Evolutionary conservation across 2,113 vertebrate species (phyloP).

Genomic region (Spizaetus ornatus): DNA sequence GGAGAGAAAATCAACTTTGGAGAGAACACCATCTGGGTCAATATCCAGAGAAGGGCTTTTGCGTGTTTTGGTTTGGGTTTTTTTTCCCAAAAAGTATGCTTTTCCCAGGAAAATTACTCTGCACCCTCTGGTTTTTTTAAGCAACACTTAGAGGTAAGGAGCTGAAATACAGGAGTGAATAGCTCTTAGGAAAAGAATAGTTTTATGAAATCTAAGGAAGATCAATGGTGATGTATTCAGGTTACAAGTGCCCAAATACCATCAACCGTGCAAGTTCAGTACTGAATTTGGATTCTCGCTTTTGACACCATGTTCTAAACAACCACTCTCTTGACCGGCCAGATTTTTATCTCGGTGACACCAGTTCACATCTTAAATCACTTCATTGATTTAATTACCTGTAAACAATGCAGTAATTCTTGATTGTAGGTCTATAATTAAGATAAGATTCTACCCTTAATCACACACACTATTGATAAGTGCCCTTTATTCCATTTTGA

Average conservation of each 20-base stretch:
- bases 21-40: not conserved
- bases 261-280: not conserved
- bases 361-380: conserved; percentile 20
- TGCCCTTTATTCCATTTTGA: not conserved
- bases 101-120: not conserved
- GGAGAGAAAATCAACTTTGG: not conserved
- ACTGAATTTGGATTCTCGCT: not conserved
- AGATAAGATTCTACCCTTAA: conserved; percentile 39
- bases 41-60: not conserved
- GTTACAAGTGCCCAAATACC: not conserved
- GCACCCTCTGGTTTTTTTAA: not conserved
- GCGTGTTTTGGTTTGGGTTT: not conserved
- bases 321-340: not conserved
- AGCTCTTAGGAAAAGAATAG: not conserved
- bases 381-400: conserved; percentile 45
- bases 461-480: not conserved
- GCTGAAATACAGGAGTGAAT: not conserved
- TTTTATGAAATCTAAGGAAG: not conserved
- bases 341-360: conserved; percentile 24
- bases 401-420: conserved; percentile 41
- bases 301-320: not conserved
- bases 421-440: conserved; percentile 39
- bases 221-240: not conserved
- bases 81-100: accelerated
- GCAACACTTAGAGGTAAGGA: not conserved